These are phyloP conservation scores for Oreochromis niloticus DNA, from an alignment of 2,113 vertebrate species.

Conservation along the genomic window DNA sequence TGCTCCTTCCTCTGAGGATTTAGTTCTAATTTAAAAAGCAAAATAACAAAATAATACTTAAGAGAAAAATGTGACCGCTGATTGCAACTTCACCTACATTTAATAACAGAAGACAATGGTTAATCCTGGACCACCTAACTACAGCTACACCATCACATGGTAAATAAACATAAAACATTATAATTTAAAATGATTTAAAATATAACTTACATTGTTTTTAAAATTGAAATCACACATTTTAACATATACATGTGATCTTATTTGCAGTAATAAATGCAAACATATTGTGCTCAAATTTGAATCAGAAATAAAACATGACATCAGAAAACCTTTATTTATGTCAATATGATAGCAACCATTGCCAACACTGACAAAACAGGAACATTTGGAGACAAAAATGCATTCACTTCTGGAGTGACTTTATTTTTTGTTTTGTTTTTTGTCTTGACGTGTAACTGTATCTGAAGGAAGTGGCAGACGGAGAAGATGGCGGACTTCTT, in stretches of 20 bases:
- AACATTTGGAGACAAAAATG: neutral
- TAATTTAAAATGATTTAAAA: neutral
- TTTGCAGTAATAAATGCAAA: neutral
- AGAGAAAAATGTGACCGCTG: neutral
- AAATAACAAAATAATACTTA: neutral
- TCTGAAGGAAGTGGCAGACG: neutral
- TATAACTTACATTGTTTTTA: neutral
- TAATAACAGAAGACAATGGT: neutral
- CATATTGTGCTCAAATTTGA: neutral
- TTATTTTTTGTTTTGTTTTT: neutral
- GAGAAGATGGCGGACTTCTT: neutral
- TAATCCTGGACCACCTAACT: neutral
- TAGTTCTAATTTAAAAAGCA: neutral
- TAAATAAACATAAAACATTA: neutral
- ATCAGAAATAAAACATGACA: neutral
- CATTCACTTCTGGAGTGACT: neutral
- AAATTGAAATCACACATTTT: neutral
- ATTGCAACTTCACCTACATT: neutral
- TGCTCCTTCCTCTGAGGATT: neutral
- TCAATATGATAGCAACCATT: neutral
- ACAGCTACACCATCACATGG: neutral
- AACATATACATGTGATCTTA: conserved; percentile 1
- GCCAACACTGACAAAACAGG: neutral
- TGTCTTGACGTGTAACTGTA: neutral
- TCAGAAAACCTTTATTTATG: neutral